Evolutionary conservation across 2,797 vertebrate species (phyloP), one percentile per base, ranked within the genome.

Genomic region (Epinephelus coioides): DNA sequence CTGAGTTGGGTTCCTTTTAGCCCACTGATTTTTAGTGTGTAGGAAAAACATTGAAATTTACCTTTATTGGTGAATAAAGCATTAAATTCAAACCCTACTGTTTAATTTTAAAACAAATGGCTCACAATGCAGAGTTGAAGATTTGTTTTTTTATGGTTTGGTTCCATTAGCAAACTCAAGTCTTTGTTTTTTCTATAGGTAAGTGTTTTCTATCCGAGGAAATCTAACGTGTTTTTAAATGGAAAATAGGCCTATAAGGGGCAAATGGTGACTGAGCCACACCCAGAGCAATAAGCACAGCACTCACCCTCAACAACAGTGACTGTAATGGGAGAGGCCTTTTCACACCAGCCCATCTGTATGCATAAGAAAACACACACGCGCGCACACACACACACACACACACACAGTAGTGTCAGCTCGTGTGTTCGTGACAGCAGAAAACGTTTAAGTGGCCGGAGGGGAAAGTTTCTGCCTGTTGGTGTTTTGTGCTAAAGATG

Each of bases 191-290:
- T 49, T 47, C 69, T 81, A 46, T 3, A 73, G 53, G 59, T 49
- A 17, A 67, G 53, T 57, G 79, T 83, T 89, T 87, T 81, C 62
- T 79, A 13, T 82, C 23, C 0, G 55, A 81, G 88, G 81, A 89
- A 87, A 84, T 89, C 69, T 80, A 85, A 3, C 38, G 1, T 75
- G 87, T 88, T 92, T 87, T 83, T 69, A 80, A 88, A 85, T 87
- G 86, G 86, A 85, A 92, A 92, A 76, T 3, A 27, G 85, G 84
- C 90, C 90, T 3, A 81, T 7, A 87, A 83, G 88, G 90, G 89
- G 82, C 84, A 90, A 92, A 93, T 92, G 92, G 91, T 83, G 81
- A 79, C 80, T 5, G 84, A 73, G 86, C 82, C 91, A 92, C 93
- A 92, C 93, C 92, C 91, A 76, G 86, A 83, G 75, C 14, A 17